Evolutionary conservation across 2,888 invertebrate species (phyloP).

Genomic region (Agonopterix subpropinquella): DNA sequence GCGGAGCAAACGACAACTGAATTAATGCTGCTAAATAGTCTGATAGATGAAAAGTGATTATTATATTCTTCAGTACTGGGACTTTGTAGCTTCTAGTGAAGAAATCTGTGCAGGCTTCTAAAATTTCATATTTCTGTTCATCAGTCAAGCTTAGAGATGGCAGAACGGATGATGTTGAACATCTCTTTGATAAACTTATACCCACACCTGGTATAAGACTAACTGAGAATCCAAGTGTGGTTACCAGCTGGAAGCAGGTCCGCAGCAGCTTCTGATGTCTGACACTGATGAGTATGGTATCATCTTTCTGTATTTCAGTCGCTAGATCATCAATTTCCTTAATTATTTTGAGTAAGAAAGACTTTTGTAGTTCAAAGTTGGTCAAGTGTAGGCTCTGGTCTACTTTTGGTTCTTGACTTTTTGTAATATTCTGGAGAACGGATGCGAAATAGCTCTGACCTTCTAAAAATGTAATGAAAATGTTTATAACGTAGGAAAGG

Average conservation of each 20-base stretch:
- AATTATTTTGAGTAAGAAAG: conserved; percentile 58
- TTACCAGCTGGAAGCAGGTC: conserved; percentile 76
- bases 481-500: too few relatives aligned
- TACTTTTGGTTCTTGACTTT: conserved; percentile 9
- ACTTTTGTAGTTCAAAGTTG: conserved; percentile 35
- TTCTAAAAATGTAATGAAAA: conserved; percentile 31
- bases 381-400: background rate
- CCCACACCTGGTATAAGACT: conserved; percentile 81
- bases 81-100: conserved; percentile 62
- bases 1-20: conserved; percentile 80
- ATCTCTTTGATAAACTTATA: conserved; percentile 60
- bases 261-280: conserved; percentile 79
- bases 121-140: conserved; percentile 66
- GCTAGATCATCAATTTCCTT: conserved; percentile 55
- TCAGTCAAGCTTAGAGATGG: conserved; percentile 48
- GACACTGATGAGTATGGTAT: conserved; percentile 75
- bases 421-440: conserved; percentile 13
- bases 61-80: conserved; percentile 71
- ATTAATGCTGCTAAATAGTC: conserved; percentile 80
- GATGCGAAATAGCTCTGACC: conserved; percentile 34
- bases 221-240: conserved; percentile 79
- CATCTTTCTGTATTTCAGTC: conserved; percentile 34
- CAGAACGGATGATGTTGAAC: conserved; percentile 40
- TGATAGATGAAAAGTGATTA: conserved; percentile 73
- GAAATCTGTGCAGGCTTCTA: conserved; percentile 66